Conservation (phyloP, 2,797 vertebrate species). For the Limosa lapponica region DNA sequence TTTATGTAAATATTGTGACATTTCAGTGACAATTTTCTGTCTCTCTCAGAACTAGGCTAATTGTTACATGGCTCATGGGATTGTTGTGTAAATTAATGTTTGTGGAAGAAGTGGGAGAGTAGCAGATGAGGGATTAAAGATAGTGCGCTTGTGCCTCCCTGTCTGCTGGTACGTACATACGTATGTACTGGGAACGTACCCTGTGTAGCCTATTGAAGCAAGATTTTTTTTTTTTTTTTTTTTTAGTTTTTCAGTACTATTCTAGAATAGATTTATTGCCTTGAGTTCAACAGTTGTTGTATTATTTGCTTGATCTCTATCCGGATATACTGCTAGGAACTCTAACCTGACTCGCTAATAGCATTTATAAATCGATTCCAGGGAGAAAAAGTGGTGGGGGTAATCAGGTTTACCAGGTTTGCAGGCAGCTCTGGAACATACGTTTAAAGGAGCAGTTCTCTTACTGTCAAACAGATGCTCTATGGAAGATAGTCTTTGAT, state of each 20-base stretch:
- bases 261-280: neutral
- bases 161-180: accelerated
- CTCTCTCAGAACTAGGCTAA: neutral
- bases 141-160: neutral
- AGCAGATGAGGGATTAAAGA: neutral
- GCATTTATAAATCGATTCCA: conserved; percentile 23
- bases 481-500: neutral
- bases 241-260: neutral
- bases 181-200: accelerated
- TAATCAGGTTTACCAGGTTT: conserved; percentile 3
- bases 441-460: neutral
- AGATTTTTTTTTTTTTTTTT: neutral
- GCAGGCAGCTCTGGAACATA: neutral
- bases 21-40: neutral
- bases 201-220: neutral
- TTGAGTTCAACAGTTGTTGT: neutral
- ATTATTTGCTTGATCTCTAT: conserved; percentile 2
- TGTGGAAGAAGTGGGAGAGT: neutral
- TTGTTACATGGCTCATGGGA: neutral
- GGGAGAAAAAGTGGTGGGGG: neutral
- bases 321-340: neutral
- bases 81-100: neutral
- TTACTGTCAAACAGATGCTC: neutral
- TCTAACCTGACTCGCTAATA: neutral
- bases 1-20: neutral